Conservation (phyloP, 2,888 invertebrate genomes). For the Platynereis dumerilii region DNA sequence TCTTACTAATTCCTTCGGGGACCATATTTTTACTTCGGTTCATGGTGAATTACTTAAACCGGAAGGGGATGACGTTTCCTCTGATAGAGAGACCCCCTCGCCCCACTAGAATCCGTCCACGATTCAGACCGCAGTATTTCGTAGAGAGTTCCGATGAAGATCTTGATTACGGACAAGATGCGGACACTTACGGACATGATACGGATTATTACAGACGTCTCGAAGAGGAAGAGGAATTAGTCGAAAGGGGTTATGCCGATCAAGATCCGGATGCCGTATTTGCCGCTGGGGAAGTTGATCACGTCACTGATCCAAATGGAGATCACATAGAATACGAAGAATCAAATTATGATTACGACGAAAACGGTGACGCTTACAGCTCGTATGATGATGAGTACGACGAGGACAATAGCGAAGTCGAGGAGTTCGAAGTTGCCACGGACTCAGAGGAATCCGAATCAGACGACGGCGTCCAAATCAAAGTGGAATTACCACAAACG, state of each 20-base stretch:
- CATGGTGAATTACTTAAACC: slow-evolving; percentile 7
- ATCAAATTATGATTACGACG: neutral
- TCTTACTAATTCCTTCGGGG: neutral
- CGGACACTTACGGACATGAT: neutral
- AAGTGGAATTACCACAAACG: slow-evolving; percentile 28
- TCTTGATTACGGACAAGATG: slow-evolving; percentile 7
- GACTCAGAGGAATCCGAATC: slow-evolving; percentile 20
- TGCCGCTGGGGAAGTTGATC: neutral
- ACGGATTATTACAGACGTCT: neutral
- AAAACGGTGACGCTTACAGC: neutral
- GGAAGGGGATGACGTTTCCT: slow-evolving; percentile 15
- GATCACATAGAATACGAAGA: too few relatives aligned
- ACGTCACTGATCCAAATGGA: slow-evolving; percentile 1
- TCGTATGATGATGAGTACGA: slow-evolving; percentile 8
- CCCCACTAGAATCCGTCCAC: neutral
- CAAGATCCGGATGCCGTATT: neutral
- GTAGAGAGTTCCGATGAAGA: slow-evolving; percentile 24
- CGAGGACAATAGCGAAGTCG: slow-evolving; percentile 16
- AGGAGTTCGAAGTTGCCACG: slow-evolving; percentile 24
- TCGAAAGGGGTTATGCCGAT: slow-evolving; percentile 4
- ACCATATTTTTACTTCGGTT: slow-evolving; percentile 5
- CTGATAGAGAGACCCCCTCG: neutral
- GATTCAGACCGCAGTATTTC: neutral
- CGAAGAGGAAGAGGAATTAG: slow-evolving; percentile 1
- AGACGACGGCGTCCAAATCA: slow-evolving; percentile 29